Percentiles rank a stretch among this genome's conserved stretches.
These are phyloP conservation scores for Zaprionus lineosus DNA, from an alignment of 2,888 invertebrate species.

Conservation along the genomic window DNA sequence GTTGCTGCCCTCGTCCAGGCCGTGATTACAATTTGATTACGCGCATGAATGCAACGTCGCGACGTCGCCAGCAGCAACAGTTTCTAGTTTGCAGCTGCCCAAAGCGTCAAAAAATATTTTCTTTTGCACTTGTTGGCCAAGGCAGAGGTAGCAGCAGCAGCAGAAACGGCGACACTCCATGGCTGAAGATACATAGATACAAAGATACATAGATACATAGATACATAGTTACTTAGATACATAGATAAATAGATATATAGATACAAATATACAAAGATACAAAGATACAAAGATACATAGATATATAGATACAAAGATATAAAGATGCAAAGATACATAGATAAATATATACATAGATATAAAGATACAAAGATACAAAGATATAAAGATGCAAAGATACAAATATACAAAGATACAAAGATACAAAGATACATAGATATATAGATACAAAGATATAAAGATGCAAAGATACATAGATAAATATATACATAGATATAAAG, in stretches of 20 bases:
- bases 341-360: constrained; percentile 44
- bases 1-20: constrained; percentile 66
- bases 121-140: constrained; percentile 71
- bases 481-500: constrained; percentile 63
- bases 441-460: constrained; percentile 45
- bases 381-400: too few relatives aligned
- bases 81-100: constrained; percentile 65
- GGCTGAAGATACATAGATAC: constrained; percentile 21
- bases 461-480: too few relatives aligned
- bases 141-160: constrained; percentile 18
- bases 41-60: constrained; percentile 77
- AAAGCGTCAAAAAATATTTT: constrained; percentile 79
- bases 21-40: constrained; percentile 79
- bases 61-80: constrained; percentile 52
- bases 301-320: too few relatives aligned
- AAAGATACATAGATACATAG: constrained; percentile 27
- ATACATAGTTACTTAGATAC: too few relatives aligned
- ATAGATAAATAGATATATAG: too few relatives aligned
- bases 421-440: constrained; percentile 8
- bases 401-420: constrained; percentile 47
- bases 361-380: constrained; percentile 35
- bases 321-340: too few relatives aligned
- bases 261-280: too few relatives aligned
- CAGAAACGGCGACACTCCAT: constrained; percentile 29
- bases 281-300: constrained; percentile 19